Evolutionary conservation across 2,797 vertebrate genomes (phyloP).

Genomic region (Mycteria americana): DNA sequence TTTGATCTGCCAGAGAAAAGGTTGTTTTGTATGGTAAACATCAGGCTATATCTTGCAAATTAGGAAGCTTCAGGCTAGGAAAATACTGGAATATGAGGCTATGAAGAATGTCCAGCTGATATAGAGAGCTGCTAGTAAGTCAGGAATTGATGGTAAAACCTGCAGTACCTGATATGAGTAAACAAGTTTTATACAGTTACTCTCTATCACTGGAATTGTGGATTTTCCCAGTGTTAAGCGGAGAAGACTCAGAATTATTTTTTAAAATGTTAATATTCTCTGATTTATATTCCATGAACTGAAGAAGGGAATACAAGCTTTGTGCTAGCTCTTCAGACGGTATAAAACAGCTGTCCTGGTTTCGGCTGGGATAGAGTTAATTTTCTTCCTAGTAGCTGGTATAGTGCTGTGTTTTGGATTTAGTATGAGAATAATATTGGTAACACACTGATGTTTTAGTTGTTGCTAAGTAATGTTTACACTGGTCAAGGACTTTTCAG

Average conservation of each 20-base stretch:
- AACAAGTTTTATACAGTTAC: not conserved
- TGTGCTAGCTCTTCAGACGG: not conserved
- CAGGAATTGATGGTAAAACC: not conserved
- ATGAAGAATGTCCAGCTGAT: not conserved
- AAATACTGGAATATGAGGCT: not conserved
- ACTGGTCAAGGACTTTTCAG: too few species aligned
- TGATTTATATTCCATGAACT: not conserved
- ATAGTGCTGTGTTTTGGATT: too few species aligned
- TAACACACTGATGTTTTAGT: too few species aligned
- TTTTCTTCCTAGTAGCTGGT: too few species aligned
- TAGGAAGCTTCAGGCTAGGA: not conserved
- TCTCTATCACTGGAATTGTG: not conserved
- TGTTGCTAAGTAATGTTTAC: too few species aligned
- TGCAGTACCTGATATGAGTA: not conserved
- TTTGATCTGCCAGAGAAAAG: not conserved
- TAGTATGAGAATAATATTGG: too few species aligned
- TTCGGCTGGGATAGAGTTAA: too few species aligned
- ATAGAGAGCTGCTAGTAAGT: not conserved
- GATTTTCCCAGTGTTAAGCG: not conserved
- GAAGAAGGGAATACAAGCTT: not conserved
- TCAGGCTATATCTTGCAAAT: not conserved
- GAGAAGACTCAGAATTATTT: not conserved
- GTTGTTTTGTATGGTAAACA: not conserved
- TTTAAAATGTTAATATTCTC: not conserved
- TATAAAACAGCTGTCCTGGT: not conserved